Percentiles rank a stretch among this genome's conserved stretches.
Conservation (phyloP, 2,113 vertebrate species). For the Vombatus ursinus region DNA sequence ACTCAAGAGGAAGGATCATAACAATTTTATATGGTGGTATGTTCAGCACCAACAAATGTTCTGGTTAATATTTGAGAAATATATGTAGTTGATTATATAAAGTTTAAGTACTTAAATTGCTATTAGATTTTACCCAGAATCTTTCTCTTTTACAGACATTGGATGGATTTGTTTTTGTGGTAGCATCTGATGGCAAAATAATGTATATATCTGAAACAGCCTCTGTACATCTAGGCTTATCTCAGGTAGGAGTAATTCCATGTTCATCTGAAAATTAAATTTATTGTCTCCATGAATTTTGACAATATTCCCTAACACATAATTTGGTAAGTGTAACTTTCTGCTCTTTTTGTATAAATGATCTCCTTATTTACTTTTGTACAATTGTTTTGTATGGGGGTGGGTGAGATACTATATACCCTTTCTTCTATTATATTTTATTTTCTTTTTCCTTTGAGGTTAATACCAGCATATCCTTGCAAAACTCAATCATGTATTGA, state of each 20-base stretch:
- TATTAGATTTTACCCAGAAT: slow-evolving; percentile 13
- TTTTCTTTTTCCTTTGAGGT: slow-evolving; percentile 72
- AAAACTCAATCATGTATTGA: slow-evolving; percentile 49
- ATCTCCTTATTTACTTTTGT: slow-evolving; percentile 17
- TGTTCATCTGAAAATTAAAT: slow-evolving; percentile 1
- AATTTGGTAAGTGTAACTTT: not conserved
- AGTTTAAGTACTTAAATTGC: not conserved
- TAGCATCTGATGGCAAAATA: slow-evolving; percentile 96
- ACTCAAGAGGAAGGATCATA: not conserved
- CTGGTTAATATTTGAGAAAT: not conserved
- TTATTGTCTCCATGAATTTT: not conserved
- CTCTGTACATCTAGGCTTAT: slow-evolving; percentile 95
- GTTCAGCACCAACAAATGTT: not conserved
- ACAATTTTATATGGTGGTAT: not conserved
- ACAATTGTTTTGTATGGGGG: not conserved
- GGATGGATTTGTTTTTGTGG: slow-evolving; percentile 97
- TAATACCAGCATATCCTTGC: slow-evolving; percentile 61
- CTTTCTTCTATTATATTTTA: slow-evolving; percentile 68
- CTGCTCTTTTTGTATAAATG: not conserved
- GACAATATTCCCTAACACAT: not conserved
- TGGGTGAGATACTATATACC: not conserved
- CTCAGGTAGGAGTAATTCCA: slow-evolving; percentile 89
- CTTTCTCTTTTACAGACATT: slow-evolving; percentile 88
- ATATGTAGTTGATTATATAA: not conserved
- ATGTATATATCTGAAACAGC: slow-evolving; percentile 99